A percentile compares a stretch with the other conserved stretches of the same genome.
These are phyloP conservation scores for Agapornis roseicollis DNA, from an alignment of 2,113 vertebrate species.

Conservation along the genomic window DNA sequence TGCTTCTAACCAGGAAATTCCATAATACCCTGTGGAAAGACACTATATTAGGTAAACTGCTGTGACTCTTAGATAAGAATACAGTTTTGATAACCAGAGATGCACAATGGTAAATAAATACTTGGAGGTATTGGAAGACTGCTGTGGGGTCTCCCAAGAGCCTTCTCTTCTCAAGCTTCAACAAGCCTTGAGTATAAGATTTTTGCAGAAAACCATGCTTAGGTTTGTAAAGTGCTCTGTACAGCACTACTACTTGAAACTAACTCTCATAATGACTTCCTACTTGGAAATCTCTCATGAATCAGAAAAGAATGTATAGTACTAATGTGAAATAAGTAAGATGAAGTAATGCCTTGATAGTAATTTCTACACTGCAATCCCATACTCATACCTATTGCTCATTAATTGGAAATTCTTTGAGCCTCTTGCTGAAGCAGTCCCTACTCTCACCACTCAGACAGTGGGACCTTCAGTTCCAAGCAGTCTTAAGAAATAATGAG, in stretches of 20 bases:
- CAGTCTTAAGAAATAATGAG: neutral
- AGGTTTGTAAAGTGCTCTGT: neutral
- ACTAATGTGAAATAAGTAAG: neutral
- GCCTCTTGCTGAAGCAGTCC: neutral
- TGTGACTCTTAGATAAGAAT: neutral
- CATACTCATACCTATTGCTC: neutral
- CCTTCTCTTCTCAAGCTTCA: neutral
- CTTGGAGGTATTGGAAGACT: neutral
- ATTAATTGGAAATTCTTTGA: neutral
- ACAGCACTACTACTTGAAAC: neutral
- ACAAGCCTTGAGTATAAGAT: neutral
- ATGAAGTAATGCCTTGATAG: neutral
- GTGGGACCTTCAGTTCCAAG: neutral
- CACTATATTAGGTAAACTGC: neutral
- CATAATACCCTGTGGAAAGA: neutral
- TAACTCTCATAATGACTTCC: neutral
- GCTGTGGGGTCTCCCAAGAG: neutral
- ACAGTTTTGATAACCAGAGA: neutral
- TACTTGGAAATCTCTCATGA: neutral
- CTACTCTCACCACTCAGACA: neutral
- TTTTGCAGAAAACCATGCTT: neutral
- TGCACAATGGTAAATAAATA: neutral
- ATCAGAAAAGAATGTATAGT: neutral
- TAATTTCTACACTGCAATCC: neutral
- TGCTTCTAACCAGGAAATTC: neutral